These are phyloP conservation scores for Natrix natrix DNA, from an alignment of 2,797 vertebrate species.

Conservation along the genomic window DNA sequence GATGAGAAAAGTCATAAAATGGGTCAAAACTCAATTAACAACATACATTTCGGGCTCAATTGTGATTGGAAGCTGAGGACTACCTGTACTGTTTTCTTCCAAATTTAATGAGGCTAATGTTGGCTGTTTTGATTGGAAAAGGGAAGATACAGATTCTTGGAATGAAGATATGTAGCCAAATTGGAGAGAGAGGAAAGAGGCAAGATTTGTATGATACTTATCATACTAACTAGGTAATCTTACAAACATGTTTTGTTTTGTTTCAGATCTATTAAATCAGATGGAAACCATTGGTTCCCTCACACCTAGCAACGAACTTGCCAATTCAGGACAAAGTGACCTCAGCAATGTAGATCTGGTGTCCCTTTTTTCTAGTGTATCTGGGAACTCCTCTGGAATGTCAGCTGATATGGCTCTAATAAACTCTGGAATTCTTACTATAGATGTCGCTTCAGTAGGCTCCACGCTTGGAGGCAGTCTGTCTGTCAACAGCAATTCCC, in stretches of 20 bases:
- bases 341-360: constrained; percentile 87
- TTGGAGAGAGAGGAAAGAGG: background rate
- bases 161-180: background rate
- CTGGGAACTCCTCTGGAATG: constrained; percentile 72
- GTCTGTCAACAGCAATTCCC: constrained; percentile 62
- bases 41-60: background rate
- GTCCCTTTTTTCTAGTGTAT: constrained; percentile 86
- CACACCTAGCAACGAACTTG: constrained; percentile 89
- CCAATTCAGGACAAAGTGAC: constrained; percentile 82
- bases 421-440: constrained; percentile 89
- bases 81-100: background rate
- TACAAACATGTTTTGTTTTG: background rate
- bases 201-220: background rate
- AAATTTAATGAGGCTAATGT: background rate
- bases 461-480: constrained; percentile 74
- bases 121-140: background rate
- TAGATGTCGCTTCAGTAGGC: constrained; percentile 85
- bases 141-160: background rate
- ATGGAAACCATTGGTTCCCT: constrained; percentile 85
- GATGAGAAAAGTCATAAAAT: too few relatives aligned
- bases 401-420: constrained; percentile 85
- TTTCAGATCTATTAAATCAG: constrained; percentile 85
- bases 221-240: background rate
- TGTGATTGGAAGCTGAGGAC: background rate
- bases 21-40: background rate